phyloP scores from a whole-genome alignment of 2,888 invertebrate species.

The Spisula solida region DNA sequence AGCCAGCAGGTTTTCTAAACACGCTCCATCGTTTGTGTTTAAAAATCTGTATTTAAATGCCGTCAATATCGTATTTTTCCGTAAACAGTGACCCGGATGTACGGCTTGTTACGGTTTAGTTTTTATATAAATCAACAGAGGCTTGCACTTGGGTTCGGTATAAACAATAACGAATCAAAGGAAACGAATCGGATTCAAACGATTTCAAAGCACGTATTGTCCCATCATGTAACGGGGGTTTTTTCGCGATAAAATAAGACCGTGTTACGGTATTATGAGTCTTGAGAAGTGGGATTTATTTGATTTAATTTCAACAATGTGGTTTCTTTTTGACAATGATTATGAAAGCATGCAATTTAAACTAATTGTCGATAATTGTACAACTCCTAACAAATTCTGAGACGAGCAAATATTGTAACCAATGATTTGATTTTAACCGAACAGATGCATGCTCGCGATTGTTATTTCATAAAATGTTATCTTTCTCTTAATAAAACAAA shows the following conservation, averaged over 20 bases:
- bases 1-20: too few species aligned
- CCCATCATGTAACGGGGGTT: background rate
- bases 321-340: conserved; percentile 1
- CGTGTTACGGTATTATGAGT: background rate
- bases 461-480: background rate
- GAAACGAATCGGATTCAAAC: background rate
- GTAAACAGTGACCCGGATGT: too few species aligned
- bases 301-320: background rate
- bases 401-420: background rate
- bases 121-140: background rate
- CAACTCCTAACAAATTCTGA: background rate
- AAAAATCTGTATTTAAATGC: too few species aligned
- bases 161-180: background rate
- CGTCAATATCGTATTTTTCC: too few species aligned
- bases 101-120: too few species aligned
- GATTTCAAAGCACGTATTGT: background rate
- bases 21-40: too few species aligned
- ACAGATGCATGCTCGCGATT: background rate
- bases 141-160: background rate
- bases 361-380: conserved; percentile 20
- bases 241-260: background rate
- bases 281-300: background rate
- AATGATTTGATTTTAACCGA: background rate
- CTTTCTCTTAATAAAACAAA: background rate
- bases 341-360: conserved; percentile 20